Percentiles rank a stretch among this genome's conserved stretches.
Evolutionary conservation across 1,140 invertebrate genomes (phyloP).

Genomic region (Orussus abietinus): DNA sequence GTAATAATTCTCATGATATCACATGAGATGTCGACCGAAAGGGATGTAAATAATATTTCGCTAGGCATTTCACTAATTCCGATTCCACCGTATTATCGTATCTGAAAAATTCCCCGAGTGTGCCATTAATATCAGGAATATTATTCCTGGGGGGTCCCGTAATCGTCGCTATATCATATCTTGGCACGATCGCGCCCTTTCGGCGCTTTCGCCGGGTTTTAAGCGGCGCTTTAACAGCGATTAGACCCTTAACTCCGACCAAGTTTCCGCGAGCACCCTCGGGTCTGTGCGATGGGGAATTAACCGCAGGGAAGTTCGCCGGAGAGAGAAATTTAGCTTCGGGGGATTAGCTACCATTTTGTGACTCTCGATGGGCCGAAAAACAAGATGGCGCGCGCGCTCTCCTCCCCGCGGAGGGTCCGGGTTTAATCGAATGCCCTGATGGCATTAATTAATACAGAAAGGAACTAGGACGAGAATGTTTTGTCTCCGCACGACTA

Average conservation of each 20-base stretch:
- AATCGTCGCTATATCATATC: too few species aligned
- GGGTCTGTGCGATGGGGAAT: neutral
- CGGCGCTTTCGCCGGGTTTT: neutral
- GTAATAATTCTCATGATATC: too few species aligned
- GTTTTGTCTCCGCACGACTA: constrained; percentile 28
- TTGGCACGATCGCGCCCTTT: too few species aligned
- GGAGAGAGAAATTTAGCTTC: too few species aligned
- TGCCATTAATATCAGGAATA: too few species aligned
- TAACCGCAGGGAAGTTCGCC: too few species aligned
- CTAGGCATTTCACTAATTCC: too few species aligned
- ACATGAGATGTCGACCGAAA: too few species aligned
- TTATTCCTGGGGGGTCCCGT: too few species aligned
- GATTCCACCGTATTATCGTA: too few species aligned
- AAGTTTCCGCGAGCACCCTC: neutral
- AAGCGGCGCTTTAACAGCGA: neutral
- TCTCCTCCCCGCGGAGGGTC: neutral
- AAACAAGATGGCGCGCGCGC: constrained; percentile 36
- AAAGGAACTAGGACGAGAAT: constrained; percentile 17
- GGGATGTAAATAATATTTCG: too few species aligned
- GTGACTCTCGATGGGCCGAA: constrained; percentile 25
- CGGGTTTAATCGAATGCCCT: constrained; percentile 40
- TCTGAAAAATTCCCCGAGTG: too few species aligned
- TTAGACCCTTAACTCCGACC: neutral
- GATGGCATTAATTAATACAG: constrained; percentile 40
- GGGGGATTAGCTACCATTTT: constrained; percentile 44